Percentiles rank a stretch among this genome's conserved stretches.
Evolutionary conservation across 2,888 invertebrate genomes (phyloP).

Genomic region (Palloptera scutellata): DNA sequence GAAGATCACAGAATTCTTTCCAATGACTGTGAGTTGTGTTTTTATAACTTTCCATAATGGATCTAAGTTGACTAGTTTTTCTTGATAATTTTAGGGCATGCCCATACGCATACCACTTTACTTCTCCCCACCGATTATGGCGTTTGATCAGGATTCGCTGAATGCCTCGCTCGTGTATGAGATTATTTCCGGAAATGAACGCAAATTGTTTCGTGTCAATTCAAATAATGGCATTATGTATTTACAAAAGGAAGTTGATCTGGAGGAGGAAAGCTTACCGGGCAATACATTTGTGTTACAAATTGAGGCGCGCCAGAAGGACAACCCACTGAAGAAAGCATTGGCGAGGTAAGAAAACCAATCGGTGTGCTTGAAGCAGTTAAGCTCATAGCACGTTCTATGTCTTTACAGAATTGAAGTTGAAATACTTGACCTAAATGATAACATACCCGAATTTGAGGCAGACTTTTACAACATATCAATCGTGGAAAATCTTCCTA

Average conservation of each 20-base stretch:
- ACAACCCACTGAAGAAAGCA: slow-evolving; percentile 79
- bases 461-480: slow-evolving; percentile 91
- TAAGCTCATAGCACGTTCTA: background rate
- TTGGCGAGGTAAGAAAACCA: slow-evolving; percentile 66
- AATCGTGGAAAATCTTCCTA: slow-evolving; percentile 89
- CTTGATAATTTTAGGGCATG: slow-evolving; percentile 69
- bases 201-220: slow-evolving; percentile 78
- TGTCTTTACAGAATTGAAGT: slow-evolving; percentile 51
- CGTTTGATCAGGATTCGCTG: slow-evolving; percentile 83
- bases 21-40: slow-evolving; percentile 72
- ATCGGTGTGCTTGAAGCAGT: background rate
- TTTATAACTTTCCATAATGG: background rate
- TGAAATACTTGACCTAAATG: slow-evolving; percentile 68
- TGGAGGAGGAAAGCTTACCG: slow-evolving; percentile 78
- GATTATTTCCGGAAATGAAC: slow-evolving; percentile 82
- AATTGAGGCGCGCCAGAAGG: slow-evolving; percentile 80
- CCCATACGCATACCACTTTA: slow-evolving; percentile 75
- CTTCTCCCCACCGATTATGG: slow-evolving; percentile 77
- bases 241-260: slow-evolving; percentile 81
- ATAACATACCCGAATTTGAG: slow-evolving; percentile 87
- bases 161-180: slow-evolving; percentile 79
- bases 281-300: slow-evolving; percentile 79
- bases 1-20: slow-evolving; percentile 83
- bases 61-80: background rate
- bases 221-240: slow-evolving; percentile 78